Evolutionary conservation across 2,888 invertebrate genomes (phyloP), one percentile per base, ranked within the genome.

Genomic region (Limulus polyphemus): DNA sequence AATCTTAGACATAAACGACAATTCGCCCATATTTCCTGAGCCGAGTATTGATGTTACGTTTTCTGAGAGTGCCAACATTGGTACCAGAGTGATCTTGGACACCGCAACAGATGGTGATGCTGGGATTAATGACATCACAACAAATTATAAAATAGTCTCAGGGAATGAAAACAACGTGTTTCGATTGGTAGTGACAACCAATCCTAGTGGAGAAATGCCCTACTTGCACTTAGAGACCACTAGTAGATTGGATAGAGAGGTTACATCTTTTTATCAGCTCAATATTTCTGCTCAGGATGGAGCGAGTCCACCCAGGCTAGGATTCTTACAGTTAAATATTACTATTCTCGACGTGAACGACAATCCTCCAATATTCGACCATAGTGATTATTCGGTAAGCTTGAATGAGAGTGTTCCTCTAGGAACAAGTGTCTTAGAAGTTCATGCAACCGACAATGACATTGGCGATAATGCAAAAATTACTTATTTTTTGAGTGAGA

Each of bases 401-500:
- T 76, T 97, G 58, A 94, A 94, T 78, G 95, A 97, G 77, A 94
- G 91, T 74, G 89, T 91, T 11, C 86, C 88, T 13, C 86, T 88
- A 0, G 93, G 93, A 5, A 90, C 90, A 0, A 84, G 84, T 52
- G 92, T 95, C 10, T 79, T 94, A 4, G 70, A 72, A 68, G 94
- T 97, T n/a, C 86, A 86, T 77, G 97, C 95, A 0, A 89, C 89
- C 9, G 97, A 97, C 76, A 88, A 85, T 75, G 97, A 97, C 79
- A 81, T 87, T 65, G 92, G 90, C 60, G 94, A 94, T 73, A 97
- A 95, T 76, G 85, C 91, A 57, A 88, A 88, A 78, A 85, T 97
- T 63, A 90, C 90, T 4, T 97, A 95, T 74, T 91, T 89, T 76
- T 80, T 97, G 59, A 84, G 87, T 12, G 90, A 88, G 70, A 84